phyloP scores from a whole-genome alignment of 1,140 invertebrate genomes.

The Planococcus citri region DNA sequence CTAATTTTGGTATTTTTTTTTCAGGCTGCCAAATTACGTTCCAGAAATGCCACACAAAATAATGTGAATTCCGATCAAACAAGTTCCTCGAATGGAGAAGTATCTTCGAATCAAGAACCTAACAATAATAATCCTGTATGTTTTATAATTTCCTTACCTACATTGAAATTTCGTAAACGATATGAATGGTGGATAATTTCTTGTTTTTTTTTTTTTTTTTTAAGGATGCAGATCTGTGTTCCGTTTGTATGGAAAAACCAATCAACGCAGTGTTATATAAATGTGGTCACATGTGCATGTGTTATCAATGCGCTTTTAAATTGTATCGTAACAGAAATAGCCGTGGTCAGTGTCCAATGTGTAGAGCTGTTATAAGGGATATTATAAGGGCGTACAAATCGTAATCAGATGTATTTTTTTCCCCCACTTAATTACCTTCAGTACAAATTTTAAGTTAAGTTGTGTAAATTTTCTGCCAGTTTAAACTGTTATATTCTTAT shows the following conservation, averaged over 20 bases:
- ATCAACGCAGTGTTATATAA: conserved; percentile 90
- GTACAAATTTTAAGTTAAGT: background rate
- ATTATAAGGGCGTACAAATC: conserved; percentile 87
- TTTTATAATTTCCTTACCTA: too few species aligned
- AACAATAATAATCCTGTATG: background rate
- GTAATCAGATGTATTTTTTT: background rate
- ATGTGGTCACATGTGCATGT: conserved; percentile 99
- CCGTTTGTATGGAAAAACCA: conserved; percentile 83
- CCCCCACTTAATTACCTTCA: background rate
- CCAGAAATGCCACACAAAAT: background rate
- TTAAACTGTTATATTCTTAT: too few species aligned
- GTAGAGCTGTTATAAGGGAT: conserved; percentile 82
- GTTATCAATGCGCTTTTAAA: conserved; percentile 85
- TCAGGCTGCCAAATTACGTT: background rate
- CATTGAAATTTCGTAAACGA: background rate
- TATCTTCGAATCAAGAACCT: background rate
- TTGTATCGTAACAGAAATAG: conserved; percentile 79
- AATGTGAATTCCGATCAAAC: background rate
- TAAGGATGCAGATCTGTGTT: conserved; percentile 54
- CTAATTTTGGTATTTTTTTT: too few species aligned
- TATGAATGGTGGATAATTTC: background rate
- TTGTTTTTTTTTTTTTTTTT: background rate
- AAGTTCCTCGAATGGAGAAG: background rate
- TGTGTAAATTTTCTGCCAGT: background rate
- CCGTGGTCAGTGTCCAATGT: conserved; percentile 71